Evolutionary conservation across 2,888 invertebrate species (phyloP).

Genomic region (Drosophila anomelani): DNA sequence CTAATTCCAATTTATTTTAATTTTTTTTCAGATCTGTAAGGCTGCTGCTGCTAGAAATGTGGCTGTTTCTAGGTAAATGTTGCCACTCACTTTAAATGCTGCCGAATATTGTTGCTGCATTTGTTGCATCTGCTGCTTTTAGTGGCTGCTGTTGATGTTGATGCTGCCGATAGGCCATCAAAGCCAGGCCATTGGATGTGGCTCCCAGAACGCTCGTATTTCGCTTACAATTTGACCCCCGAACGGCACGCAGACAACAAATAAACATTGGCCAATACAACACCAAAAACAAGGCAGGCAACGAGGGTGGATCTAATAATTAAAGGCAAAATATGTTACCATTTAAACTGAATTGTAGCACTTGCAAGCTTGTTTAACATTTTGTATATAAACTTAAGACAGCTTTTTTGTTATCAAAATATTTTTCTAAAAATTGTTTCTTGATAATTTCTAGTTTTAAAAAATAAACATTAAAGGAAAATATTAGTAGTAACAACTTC

Average conservation of each 20-base stretch:
- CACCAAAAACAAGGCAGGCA: background rate
- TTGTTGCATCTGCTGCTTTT: background rate
- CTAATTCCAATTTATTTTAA: too few relatives aligned
- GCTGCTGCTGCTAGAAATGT: background rate
- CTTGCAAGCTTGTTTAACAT: background rate
- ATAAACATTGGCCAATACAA: constrained; percentile 10
- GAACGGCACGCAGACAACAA: constrained; percentile 63
- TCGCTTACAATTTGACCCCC: constrained; percentile 78
- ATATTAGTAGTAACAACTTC: background rate
- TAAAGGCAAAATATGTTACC: background rate
- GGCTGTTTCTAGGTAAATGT: background rate
- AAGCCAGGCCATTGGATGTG: constrained; percentile 53
- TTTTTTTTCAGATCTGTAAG: background rate
- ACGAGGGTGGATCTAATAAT: constrained; percentile 4
- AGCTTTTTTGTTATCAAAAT: background rate
- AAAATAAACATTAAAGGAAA: background rate
- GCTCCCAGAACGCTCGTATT: constrained; percentile 69
- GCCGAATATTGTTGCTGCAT: background rate
- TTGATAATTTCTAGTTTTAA: background rate
- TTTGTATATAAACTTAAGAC: background rate
- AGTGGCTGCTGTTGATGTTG: background rate
- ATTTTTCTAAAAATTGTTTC: background rate
- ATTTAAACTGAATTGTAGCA: background rate
- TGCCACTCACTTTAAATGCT: constrained; percentile 8
- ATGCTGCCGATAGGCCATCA: constrained; percentile 30